Conservation (phyloP, 2,888 invertebrate species). For the Chalcosyrphus nemorum region DNA sequence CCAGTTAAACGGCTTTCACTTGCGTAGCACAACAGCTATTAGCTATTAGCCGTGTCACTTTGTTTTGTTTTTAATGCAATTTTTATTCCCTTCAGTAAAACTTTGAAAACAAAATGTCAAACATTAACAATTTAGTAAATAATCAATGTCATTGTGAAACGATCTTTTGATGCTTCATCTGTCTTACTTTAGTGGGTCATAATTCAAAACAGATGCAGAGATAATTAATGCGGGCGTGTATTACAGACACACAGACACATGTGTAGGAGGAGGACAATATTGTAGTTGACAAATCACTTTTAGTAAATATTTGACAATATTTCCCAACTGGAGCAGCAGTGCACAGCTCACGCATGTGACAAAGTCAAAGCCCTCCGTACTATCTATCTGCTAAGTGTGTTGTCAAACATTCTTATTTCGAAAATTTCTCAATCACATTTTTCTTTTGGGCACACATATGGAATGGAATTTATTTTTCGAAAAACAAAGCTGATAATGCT, state of each 20-base stretch:
- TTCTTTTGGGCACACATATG: constrained; percentile 19
- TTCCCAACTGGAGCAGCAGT: constrained; percentile 54
- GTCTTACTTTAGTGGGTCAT: constrained; percentile 53
- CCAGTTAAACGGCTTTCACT: constrained; percentile 66
- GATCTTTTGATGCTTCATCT: constrained; percentile 17
- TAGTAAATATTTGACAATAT: constrained; percentile 61
- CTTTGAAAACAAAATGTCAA: neutral
- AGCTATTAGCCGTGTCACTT: neutral
- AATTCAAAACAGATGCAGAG: constrained; percentile 58
- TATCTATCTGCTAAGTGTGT: constrained; percentile 21
- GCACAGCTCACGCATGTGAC: neutral
- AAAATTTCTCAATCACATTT: constrained; percentile 30
- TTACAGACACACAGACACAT: constrained; percentile 18
- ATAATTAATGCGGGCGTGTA: constrained; percentile 41
- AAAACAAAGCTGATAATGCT: constrained; percentile 14
- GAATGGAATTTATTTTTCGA: constrained; percentile 24
- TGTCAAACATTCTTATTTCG: constrained; percentile 35
- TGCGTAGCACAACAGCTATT: neutral
- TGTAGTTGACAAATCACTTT: constrained; percentile 54
- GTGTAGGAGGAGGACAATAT: neutral
- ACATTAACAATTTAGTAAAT: constrained; percentile 28
- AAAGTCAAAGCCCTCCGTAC: constrained; percentile 1
- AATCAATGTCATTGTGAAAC: constrained; percentile 56
- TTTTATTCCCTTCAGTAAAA: constrained; percentile 14
- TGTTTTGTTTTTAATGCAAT: constrained; percentile 32